These are phyloP conservation scores for Oxygymnocypris stewartii DNA, from an alignment of 2,113 vertebrate species.

Conservation along the genomic window DNA sequence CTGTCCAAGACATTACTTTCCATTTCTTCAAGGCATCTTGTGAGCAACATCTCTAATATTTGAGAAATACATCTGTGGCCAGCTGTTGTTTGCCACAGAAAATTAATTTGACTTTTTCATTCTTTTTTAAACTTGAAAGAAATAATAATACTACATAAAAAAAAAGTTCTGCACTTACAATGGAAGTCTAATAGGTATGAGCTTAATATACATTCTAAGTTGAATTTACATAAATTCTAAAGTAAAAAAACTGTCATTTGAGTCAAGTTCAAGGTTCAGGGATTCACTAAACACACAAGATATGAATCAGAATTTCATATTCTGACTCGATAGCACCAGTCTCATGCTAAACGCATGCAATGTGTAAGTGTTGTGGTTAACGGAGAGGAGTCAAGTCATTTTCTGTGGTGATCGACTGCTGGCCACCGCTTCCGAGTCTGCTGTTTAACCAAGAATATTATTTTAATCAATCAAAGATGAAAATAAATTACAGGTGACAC, in stretches of 20 bases:
- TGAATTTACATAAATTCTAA: background rate
- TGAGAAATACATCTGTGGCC: background rate
- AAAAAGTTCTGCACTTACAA: constrained; percentile 2
- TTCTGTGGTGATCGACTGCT: background rate
- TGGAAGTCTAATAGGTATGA: background rate
- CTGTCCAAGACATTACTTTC: background rate
- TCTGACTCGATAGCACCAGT: background rate
- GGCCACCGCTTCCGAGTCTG: background rate
- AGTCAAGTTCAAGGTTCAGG: background rate
- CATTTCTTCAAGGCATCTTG: background rate
- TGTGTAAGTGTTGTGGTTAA: background rate
- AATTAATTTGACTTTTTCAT: background rate
- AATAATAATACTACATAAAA: background rate
- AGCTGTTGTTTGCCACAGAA: background rate
- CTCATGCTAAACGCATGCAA: background rate
- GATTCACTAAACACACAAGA: background rate
- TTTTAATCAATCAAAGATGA: background rate
- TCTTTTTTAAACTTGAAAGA: background rate
- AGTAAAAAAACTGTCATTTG: background rate
- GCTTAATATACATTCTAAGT: background rate
- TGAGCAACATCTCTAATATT: background rate
- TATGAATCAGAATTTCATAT: background rate
- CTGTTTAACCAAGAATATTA: background rate
- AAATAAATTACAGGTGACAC: background rate
- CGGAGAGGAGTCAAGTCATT: background rate